Conservation (phyloP, 2,113 vertebrate species). For the Miniopterus natalensis region DNA sequence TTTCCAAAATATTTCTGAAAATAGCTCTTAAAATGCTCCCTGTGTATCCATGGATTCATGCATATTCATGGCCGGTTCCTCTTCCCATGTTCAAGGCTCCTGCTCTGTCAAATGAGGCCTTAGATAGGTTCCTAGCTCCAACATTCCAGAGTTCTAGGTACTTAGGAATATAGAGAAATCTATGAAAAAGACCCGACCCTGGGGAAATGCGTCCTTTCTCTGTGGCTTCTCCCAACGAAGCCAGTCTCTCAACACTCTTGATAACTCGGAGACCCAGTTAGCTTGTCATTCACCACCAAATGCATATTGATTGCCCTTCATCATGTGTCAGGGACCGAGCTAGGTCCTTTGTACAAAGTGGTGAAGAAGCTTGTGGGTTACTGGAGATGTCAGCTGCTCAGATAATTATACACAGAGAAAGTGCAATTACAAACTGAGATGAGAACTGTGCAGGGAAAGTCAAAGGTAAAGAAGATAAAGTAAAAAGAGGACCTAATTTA, state of each 20-base stretch:
- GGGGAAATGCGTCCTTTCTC: background rate
- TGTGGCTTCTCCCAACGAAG: background rate
- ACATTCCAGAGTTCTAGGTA: slow-evolving; percentile 45
- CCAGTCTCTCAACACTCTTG: background rate
- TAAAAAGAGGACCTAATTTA: background rate
- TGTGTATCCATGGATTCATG: slow-evolving; percentile 53
- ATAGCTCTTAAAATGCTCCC: slow-evolving; percentile 60
- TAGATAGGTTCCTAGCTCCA: background rate
- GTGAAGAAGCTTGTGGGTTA: background rate
- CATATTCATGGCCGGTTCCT: slow-evolving; percentile 61
- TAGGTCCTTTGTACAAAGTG: background rate
- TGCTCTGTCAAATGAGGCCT: slow-evolving; percentile 19
- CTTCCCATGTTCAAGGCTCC: slow-evolving; percentile 5
- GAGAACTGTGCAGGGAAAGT: background rate
- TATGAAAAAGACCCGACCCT: background rate
- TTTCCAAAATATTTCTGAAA: slow-evolving; percentile 78
- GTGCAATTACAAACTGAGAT: background rate
- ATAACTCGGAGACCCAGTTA: background rate
- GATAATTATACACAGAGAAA: background rate
- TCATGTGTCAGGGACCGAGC: background rate
- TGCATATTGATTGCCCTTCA: background rate
- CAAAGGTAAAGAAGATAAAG: background rate
- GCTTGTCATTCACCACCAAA: background rate
- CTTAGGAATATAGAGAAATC: slow-evolving; percentile 7
- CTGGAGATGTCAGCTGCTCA: background rate